Conservation (phyloP, 1,140 invertebrate genomes). For the Drosophila parvula region DNA sequence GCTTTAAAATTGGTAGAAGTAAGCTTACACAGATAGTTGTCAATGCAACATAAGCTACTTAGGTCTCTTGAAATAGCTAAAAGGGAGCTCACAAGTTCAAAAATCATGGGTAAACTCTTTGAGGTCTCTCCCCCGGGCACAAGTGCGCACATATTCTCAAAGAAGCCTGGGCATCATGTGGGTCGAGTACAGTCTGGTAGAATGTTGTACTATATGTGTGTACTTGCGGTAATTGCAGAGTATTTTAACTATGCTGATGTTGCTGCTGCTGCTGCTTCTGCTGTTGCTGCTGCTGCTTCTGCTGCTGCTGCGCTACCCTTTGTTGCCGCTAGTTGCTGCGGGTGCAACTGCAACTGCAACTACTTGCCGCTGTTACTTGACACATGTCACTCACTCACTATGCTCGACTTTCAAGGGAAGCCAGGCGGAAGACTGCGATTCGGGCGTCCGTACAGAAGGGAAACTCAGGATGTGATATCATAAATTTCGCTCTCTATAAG, state of each 20-base stretch:
- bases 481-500: slow-evolving; percentile 39
- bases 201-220: slow-evolving; percentile 40
- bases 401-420: slow-evolving; percentile 44
- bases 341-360: slow-evolving; percentile 30
- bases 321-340: slow-evolving; percentile 50
- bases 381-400: slow-evolving; percentile 72
- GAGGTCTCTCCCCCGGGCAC: background rate
- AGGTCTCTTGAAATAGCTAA: background rate
- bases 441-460: background rate
- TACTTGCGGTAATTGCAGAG: slow-evolving; percentile 75
- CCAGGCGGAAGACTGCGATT: slow-evolving; percentile 1
- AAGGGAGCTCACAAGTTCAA: background rate
- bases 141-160: background rate
- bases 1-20: slow-evolving; percentile 2
- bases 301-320: slow-evolving; percentile 1
- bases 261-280: slow-evolving; percentile 8
- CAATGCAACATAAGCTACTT: slow-evolving; percentile 46
- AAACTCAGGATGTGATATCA: slow-evolving; percentile 27
- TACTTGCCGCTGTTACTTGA: slow-evolving; percentile 69
- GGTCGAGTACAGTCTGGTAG: slow-evolving; percentile 25
- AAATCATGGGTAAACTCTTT: slow-evolving; percentile 9
- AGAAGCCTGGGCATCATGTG: slow-evolving; percentile 37
- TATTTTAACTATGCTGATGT: slow-evolving; percentile 66
- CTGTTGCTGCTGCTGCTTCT: slow-evolving; percentile 34
- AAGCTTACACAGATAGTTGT: slow-evolving; percentile 11